A percentile compares a stretch with the other conserved stretches of the same genome.
Evolutionary conservation across 2,797 vertebrate species (phyloP).

Genomic region (Lophotriccus pileatus): DNA sequence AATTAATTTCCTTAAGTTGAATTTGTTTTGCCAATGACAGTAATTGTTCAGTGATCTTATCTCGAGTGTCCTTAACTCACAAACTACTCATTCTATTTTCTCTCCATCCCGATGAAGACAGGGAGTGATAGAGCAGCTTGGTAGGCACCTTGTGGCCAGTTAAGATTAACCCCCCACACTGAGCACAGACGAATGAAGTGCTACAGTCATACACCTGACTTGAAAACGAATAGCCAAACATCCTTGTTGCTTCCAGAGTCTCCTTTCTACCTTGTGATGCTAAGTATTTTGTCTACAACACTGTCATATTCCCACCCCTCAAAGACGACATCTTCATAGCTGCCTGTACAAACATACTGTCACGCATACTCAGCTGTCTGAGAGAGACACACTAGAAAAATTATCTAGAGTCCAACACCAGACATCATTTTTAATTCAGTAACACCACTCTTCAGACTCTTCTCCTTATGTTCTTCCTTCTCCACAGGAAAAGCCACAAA

Average conservation of each 20-base stretch:
- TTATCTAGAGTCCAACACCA: background rate
- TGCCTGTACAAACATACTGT: background rate
- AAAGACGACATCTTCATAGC: background rate
- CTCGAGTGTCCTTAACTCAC: background rate
- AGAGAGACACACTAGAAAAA: background rate
- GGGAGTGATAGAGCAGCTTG: background rate
- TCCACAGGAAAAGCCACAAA: background rate
- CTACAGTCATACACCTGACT: background rate
- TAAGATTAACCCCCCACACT: background rate
- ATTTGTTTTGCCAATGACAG: background rate
- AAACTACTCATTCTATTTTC: background rate
- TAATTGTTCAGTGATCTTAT: background rate
- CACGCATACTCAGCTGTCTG: background rate
- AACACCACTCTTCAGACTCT: background rate
- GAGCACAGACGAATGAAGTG: background rate
- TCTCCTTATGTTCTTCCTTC: background rate
- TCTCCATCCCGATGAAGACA: background rate
- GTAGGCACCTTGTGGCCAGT: background rate
- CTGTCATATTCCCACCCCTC: background rate
- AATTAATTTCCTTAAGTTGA: background rate
- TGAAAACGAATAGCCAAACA: background rate
- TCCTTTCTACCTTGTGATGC: background rate
- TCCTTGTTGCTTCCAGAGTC: background rate
- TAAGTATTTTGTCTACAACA: background rate
- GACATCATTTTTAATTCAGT: background rate